Percentiles rank a stretch among this genome's conserved stretches.
phyloP scores from a whole-genome alignment of 2,797 vertebrate species.

The Miichthys miiuy region DNA sequence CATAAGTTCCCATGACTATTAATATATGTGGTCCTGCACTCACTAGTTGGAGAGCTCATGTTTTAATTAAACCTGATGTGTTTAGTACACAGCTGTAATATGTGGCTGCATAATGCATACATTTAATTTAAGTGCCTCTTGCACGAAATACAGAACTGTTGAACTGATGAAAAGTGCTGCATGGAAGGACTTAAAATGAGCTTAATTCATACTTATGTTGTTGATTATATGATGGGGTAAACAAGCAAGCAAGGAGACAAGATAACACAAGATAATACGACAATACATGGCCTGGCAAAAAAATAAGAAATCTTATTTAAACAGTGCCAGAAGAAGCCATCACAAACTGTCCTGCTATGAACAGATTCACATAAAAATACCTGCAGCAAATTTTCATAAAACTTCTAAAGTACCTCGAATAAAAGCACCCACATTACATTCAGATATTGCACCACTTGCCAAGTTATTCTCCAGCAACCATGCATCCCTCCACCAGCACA shows the following conservation, averaged over 20 bases:
- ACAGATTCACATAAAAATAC: slow-evolving; percentile 13
- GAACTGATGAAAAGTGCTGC: slow-evolving; percentile 39
- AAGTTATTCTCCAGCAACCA: slow-evolving; percentile 28
- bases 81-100: slow-evolving; percentile 36
- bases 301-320: not conserved
- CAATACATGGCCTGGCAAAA: not conserved
- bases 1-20: slow-evolving; percentile 38
- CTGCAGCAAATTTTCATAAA: slow-evolving; percentile 18
- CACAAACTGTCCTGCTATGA: not conserved
- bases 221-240: slow-evolving; percentile 23
- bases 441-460: not conserved
- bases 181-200: slow-evolving; percentile 22
- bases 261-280: not conserved
- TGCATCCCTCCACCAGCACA: not conserved
- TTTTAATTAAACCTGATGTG: slow-evolving; percentile 56
- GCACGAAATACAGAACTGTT: slow-evolving; percentile 4
- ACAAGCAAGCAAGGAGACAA: slow-evolving; percentile 10
- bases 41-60: slow-evolving; percentile 27
- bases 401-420: slow-evolving; percentile 7
- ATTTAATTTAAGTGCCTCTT: slow-evolving; percentile 47
- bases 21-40: slow-evolving; percentile 41
- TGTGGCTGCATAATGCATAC: slow-evolving; percentile 34
- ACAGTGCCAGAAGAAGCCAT: not conserved
- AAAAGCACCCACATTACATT: slow-evolving; percentile 6
- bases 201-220: slow-evolving; percentile 28